Evolutionary conservation across 2,113 vertebrate genomes (phyloP), one percentile per base, ranked within the genome.

Genomic region (Eulemur rufifrons): DNA sequence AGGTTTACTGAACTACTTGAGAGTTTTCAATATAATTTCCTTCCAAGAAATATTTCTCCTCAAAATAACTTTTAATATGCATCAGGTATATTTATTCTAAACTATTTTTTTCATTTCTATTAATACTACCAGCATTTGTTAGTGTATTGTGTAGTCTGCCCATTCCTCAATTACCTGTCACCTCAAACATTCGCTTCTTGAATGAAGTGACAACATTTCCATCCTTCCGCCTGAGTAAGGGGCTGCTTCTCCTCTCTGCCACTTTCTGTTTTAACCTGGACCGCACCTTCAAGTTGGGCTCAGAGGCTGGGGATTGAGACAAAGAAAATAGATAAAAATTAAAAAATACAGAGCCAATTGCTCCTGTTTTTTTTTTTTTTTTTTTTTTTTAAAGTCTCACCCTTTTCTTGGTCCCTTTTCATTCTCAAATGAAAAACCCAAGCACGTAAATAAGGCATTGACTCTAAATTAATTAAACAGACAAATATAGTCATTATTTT

Each of bases 251-350:
- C 97, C 99, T 99, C 98, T 99, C 99, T 80, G 99, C 99, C 97
- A 99, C 99, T 97, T 99, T 99, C 98, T 99, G 99, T 99, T 99
- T 99, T 99, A 99, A 99, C 97, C 99, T 99, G 97, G 99, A 99
- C 94, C 99, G 99, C 97, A 99, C 99, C 98, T 99, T 99, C 98
- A 99, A 98, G 98, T 99, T 99, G 68, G 99, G 99, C 98, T 99
- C 99, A 45, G 99, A 99, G 92, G 99, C 99, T 99, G 98, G 86
- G 98, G 97, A 98, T 86, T 6, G 97, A 98, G 71, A 97, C 88
- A 98, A 98, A 90, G 93, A 98, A 95, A 98, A 98, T 96, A 97
- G 97, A 97, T 95, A 97, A 88, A 97, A 97, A 97, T 98, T 98
- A 97, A 97, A 96, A 97, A 97, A 95, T 94, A 96, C 94, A 98